Evolutionary conservation across 2,113 vertebrate genomes (phyloP), one percentile per base, ranked within the genome.

Genomic region (Actenoides hombroni): DNA sequence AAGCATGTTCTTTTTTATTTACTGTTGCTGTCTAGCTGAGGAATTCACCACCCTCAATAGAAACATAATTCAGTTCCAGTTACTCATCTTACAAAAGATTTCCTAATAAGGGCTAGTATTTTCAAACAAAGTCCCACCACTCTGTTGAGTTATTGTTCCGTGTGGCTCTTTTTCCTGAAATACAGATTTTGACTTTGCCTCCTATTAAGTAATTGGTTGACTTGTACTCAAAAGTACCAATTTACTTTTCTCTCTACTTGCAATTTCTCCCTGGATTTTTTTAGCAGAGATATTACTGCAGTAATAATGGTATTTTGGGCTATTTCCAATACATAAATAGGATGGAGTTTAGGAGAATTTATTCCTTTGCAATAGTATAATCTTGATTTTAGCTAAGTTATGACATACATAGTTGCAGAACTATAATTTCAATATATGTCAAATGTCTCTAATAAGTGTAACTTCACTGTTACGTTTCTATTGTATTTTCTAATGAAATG

Each of bases 21-120:
- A 97, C 94, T 93, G 86, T 94, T 94, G 84, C 97, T 16, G 88
- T 97, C 97, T 71, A 63, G 40, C 94, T 63, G 64, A 95, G 94
- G 95, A 98, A 97, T 98, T 95, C 97, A 76, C 93, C 97, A 73
- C 97, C 96, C 94, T 93, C 95, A 97, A 97, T 94, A 97, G 97
- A 97, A 97, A 97, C 95, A 95, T 80, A 82, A 76, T 92, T 97
- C 83, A 65, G 64, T 95, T 90, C 88, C 92, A 96, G 94, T 89
- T 97, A 82, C 95, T 97, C 98, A 82, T 97, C 96, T 97, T 96
- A 96, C 92, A 92, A 73, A 94, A 97, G 96, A 98, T 98, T 97
- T 74, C 98, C 98, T 97, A 98, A 98, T 98, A 98, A 98, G 98
- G 98, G 82, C 73, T 96, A 88, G 86, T 95, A 95, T 96, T 97